Evolutionary conservation across 1,140 invertebrate genomes (phyloP).

Genomic region (Drosophila arizonae): DNA sequence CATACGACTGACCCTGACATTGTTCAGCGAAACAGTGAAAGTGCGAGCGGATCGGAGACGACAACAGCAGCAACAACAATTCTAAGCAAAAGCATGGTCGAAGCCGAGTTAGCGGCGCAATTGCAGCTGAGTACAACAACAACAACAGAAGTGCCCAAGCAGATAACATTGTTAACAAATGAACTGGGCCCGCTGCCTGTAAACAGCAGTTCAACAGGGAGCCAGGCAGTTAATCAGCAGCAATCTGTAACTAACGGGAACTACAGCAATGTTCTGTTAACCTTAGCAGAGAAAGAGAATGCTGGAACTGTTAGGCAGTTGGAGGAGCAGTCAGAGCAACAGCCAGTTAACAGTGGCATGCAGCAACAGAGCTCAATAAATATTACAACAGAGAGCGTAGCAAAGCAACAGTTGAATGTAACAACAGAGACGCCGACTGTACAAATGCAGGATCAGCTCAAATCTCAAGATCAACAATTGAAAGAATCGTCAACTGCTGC

Average conservation of each 20-base stretch:
- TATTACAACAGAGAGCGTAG: background rate
- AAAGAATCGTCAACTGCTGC: background rate
- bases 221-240: background rate
- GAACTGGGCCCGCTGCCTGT: background rate
- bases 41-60: slow-evolving; percentile 17
- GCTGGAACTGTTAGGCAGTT: background rate
- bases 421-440: slow-evolving; percentile 6
- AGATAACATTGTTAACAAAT: background rate
- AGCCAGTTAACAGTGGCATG: background rate
- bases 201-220: background rate
- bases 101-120: slow-evolving; percentile 1
- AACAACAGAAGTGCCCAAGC: background rate
- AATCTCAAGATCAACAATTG: background rate
- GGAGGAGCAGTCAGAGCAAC: background rate
- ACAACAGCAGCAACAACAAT: background rate
- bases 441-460: background rate
- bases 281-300: background rate
- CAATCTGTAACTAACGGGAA: background rate
- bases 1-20: slow-evolving; percentile 65
- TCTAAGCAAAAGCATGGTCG: background rate
- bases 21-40: slow-evolving; percentile 55
- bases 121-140: slow-evolving; percentile 1
- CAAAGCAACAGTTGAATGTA: background rate
- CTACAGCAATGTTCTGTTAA: background rate
- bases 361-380: background rate